A percentile compares a stretch with the other conserved stretches of the same genome.
Evolutionary conservation across 2,797 vertebrate genomes (phyloP).

Genomic region (Pipistrellus nathusii): DNA sequence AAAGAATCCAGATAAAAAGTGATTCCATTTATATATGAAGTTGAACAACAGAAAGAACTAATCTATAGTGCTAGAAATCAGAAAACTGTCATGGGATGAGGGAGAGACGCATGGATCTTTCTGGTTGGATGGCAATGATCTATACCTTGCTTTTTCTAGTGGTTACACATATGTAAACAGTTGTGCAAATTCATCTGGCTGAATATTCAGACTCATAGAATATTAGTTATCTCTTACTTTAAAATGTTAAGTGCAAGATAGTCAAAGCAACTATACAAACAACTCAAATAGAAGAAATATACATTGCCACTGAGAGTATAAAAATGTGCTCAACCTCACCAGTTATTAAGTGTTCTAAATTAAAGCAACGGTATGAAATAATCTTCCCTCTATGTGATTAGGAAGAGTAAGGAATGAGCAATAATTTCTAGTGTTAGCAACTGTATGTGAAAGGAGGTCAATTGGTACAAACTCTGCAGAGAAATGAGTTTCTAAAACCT

Average conservation of each 20-base stretch:
- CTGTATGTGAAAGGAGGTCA: not conserved
- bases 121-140: not conserved
- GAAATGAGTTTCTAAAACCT: not conserved
- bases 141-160: not conserved
- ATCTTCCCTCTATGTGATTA: not conserved
- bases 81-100: not conserved
- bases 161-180: not conserved
- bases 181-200: not conserved
- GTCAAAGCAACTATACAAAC: not conserved
- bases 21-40: not conserved
- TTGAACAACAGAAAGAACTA: not conserved
- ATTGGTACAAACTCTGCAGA: not conserved
- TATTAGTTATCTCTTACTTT: not conserved
- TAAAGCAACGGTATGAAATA: not conserved
- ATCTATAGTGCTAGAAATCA: not conserved
- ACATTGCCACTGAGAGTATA: not conserved
- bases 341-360: not conserved
- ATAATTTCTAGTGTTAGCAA: constrained; percentile 22
- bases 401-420: not conserved
- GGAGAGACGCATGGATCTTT: not conserved
- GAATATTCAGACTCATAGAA: not conserved
- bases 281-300: not conserved
- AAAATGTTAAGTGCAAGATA: not conserved
- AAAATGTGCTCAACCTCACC: not conserved
- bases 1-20: not conserved